phyloP scores from a whole-genome alignment of 2,113 vertebrate genomes.

The Thunnus thynnus region DNA sequence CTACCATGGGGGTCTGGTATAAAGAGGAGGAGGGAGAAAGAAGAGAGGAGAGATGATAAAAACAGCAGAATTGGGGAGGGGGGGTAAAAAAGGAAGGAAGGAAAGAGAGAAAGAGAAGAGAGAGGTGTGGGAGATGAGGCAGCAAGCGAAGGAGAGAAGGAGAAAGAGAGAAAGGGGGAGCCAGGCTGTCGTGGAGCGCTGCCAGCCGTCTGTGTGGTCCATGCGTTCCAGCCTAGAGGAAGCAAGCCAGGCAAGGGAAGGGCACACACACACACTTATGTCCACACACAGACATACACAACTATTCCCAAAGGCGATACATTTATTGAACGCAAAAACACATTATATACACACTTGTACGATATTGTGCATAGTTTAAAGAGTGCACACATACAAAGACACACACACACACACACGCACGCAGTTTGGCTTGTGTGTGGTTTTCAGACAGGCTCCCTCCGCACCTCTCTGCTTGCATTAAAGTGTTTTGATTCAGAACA shows the following conservation, averaged over 20 bases:
- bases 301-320: conserved; percentile 69
- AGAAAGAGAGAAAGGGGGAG: conserved; percentile 72
- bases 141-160: conserved; percentile 54
- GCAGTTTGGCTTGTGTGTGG: conserved; percentile 48
- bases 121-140: conserved; percentile 65
- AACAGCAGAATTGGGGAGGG: conserved; percentile 40
- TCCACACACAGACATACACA: conserved; percentile 42
- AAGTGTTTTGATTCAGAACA: conserved; percentile 74
- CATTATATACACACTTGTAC: conserved; percentile 66
- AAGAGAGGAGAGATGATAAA: conserved; percentile 27
- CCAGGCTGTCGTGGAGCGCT: conserved; percentile 83
- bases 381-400: conserved; percentile 14
- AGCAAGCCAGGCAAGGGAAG: conserved; percentile 83
- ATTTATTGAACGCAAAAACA: conserved; percentile 75
- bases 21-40: conserved; percentile 19
- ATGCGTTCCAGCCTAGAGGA: conserved; percentile 84
- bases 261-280: conserved; percentile 56
- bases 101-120: conserved; percentile 36
- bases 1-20: conserved; percentile 68
- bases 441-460: conserved; percentile 68
- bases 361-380: conserved; percentile 61
- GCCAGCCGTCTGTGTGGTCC: conserved; percentile 89
- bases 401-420: conserved; percentile 11
- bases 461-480: conserved; percentile 68
- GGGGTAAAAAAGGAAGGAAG: conserved; percentile 42